phyloP scores from a whole-genome alignment of 2,797 vertebrate genomes.

The Leptatherina wallacei region DNA sequence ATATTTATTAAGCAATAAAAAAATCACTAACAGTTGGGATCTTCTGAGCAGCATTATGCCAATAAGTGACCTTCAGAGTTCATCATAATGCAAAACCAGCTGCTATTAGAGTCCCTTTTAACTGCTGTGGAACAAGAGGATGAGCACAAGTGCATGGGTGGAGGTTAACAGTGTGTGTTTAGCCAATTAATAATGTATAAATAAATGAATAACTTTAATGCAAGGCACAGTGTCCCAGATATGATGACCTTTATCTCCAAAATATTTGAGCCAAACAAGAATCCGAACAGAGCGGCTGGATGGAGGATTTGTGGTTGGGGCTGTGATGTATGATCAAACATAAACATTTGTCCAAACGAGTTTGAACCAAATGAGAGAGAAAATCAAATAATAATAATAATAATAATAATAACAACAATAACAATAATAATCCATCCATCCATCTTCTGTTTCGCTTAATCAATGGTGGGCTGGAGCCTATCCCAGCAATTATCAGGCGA shows the following conservation, averaged over 20 bases:
- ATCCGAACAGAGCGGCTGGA: neutral
- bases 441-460: too few species aligned
- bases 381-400: neutral
- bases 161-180: neutral
- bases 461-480: too few species aligned
- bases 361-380: neutral
- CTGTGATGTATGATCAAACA: neutral
- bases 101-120: neutral
- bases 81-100: too few species aligned
- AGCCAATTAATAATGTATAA: neutral
- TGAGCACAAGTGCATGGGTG: neutral
- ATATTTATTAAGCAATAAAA: neutral
- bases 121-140: neutral
- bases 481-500: too few species aligned
- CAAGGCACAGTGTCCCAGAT: neutral
- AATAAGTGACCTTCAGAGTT: neutral
- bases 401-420: too few species aligned
- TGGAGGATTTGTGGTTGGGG: neutral
- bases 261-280: neutral
- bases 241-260: neutral
- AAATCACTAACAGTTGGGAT: neutral
- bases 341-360: neutral
- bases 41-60: neutral
- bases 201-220: neutral
- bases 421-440: too few species aligned